phyloP scores from a whole-genome alignment of 2,888 invertebrate genomes.

The Rosalia funebris region DNA sequence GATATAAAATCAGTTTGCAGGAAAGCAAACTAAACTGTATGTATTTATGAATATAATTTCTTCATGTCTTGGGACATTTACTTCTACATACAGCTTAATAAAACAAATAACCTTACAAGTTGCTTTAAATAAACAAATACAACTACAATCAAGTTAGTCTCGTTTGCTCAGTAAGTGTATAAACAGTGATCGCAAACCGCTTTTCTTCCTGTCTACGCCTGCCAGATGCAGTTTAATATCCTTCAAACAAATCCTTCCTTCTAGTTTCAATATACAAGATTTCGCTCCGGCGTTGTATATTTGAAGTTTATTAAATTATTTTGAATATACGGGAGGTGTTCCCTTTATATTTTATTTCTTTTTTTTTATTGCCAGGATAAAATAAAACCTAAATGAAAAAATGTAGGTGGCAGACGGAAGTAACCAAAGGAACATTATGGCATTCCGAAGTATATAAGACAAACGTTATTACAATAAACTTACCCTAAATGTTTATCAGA shows the following conservation, averaged over 20 bases:
- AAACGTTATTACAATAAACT: no score
- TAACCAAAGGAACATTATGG: no score
- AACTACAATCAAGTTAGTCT: neutral
- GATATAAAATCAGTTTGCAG: no score
- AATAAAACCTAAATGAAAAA: no score
- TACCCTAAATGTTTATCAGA: no score
- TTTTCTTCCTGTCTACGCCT: neutral
- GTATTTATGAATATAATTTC: no score
- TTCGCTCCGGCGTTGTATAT: constrained; percentile 6
- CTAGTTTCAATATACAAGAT: constrained; percentile 17
- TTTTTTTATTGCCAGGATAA: constrained; percentile 14
- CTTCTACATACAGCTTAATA: no score
- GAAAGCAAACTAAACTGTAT: no score
- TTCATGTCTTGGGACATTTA: no score
- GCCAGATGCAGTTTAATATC: constrained; percentile 1
- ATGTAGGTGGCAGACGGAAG: no score
- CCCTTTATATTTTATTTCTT: neutral
- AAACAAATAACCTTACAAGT: no score
- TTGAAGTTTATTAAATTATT: constrained; percentile 20
- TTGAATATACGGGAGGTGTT: constrained; percentile 17
- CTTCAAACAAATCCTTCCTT: neutral
- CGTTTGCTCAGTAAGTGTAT: neutral
- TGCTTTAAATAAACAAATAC: neutral
- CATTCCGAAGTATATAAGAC: no score
- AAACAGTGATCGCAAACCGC: neutral